A percentile compares a stretch with the other conserved stretches of the same genome.
These are phyloP conservation scores for Drosophila ercepeae DNA, from an alignment of 1,140 invertebrate species.

Conservation along the genomic window DNA sequence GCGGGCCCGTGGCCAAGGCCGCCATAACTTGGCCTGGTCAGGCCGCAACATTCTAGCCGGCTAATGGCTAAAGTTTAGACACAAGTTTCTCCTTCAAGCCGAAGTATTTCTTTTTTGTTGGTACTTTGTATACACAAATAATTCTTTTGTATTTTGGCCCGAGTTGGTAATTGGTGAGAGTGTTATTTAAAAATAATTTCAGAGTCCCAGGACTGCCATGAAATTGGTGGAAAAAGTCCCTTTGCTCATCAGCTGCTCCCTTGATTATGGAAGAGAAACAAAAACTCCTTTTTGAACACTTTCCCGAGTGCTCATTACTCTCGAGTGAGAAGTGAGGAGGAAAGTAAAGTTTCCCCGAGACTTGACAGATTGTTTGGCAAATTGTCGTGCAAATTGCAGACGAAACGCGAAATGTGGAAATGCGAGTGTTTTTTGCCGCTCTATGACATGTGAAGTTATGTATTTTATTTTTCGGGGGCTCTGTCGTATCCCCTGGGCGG, in stretches of 20 bases:
- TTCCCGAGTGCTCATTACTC: slow-evolving; percentile 21
- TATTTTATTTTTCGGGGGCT: not conserved
- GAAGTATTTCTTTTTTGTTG: slow-evolving; percentile 3
- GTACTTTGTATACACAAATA: not conserved
- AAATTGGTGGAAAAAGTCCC: not conserved
- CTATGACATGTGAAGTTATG: slow-evolving; percentile 23
- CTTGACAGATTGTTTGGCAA: slow-evolving; percentile 50
- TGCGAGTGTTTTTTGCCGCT: slow-evolving; percentile 11
- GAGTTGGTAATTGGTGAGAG: not conserved
- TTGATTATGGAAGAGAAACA: slow-evolving; percentile 16
- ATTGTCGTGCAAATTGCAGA: slow-evolving; percentile 42
- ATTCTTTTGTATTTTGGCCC: not conserved
- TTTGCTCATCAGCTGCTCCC: slow-evolving; percentile 22
- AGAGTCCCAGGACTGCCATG: not conserved
- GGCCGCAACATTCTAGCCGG: slow-evolving; percentile 18
- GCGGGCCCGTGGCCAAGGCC: slow-evolving; percentile 27
- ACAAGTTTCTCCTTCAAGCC: not conserved
- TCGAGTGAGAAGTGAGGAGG: not conserved
- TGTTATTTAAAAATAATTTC: not conserved
- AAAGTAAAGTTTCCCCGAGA: slow-evolving; percentile 25
- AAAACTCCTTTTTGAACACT: slow-evolving; percentile 6
- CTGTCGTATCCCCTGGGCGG: slow-evolving; percentile 7
- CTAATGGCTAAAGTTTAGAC: slow-evolving; percentile 38
- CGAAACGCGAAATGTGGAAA: slow-evolving; percentile 5
- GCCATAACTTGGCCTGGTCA: slow-evolving; percentile 30